Evolutionary conservation across 2,113 vertebrate genomes (phyloP), one percentile per base, ranked within the genome.

Genomic region (Rhinogobius similis): DNA sequence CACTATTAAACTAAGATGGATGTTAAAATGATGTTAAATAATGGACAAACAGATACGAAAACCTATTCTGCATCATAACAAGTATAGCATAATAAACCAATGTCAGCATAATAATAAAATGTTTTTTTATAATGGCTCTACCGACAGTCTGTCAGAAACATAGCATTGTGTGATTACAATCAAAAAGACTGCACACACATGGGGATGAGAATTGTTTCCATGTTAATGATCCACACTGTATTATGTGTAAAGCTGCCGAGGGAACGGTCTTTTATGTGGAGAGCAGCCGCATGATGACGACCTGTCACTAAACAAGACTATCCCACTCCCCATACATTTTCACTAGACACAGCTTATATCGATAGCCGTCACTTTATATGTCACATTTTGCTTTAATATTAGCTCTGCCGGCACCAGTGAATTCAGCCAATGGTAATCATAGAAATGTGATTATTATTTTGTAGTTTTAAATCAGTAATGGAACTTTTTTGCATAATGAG

Each of bases 201-300:
- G 27, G 23, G 58, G 32, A 20, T 10, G 11, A 68, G 63, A 52
- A 52, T 67, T 38, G 48, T 59, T 16, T 32, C 27, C 29, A 14
- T 65, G 27, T 63, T 66, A 66, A 66, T 72, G 63, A 36, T 7
- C 10, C 56, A 24, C 52, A 65, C 69, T 78, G 44, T 65, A 41
- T 65, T 20, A 24, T 48, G 10, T 29, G 16, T n/a, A 24, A 46
- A 23, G 6, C 43, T 61, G 55, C 58, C 10, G 8, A 62, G 69
- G 46, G 27, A 77, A 11, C 21, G n/a, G 23, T 56, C 24, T 24
- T 26, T 65, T 20, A 24, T 43, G 12, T 29, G 23, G 18, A 24
- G 41, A 23, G 4, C 43, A 50, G 55, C 62, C 12, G 10, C 62
- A 68, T 36, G 23, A 79, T 36, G 32, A 36, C 38, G 38, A 21